A percentile compares a stretch with the other conserved stretches of the same genome.
Conservation (phyloP, 1,140 invertebrate species). For the Anastrepha obliqua region DNA sequence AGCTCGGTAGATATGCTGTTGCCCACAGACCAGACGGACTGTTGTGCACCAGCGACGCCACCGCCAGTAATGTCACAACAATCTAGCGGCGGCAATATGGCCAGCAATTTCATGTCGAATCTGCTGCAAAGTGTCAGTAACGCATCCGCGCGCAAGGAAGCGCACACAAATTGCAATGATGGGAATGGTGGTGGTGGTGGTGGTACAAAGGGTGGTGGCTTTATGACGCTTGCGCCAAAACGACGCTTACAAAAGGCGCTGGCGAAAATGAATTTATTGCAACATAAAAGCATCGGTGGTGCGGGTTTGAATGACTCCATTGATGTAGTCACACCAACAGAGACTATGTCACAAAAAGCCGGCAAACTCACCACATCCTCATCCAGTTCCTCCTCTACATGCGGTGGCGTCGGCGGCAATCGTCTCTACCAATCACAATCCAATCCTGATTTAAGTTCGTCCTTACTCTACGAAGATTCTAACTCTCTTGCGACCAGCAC, state of each 20-base stretch:
- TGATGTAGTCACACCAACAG: slow-evolving; percentile 64
- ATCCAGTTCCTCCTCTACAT: slow-evolving; percentile 52
- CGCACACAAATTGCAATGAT: slow-evolving; percentile 66
- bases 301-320: slow-evolving; percentile 65
- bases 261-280: slow-evolving; percentile 92
- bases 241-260: slow-evolving; percentile 90
- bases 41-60: slow-evolving; percentile 62
- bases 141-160: slow-evolving; percentile 78
- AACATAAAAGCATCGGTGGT: slow-evolving; percentile 83
- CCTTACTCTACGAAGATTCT: slow-evolving; percentile 83
- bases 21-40: slow-evolving; percentile 65
- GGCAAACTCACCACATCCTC: slow-evolving; percentile 3
- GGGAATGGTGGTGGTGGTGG: slow-evolving; percentile 60
- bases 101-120: slow-evolving; percentile 70
- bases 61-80: slow-evolving; percentile 60
- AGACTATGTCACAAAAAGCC: slow-evolving; percentile 41
- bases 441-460: slow-evolving; percentile 91
- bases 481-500: slow-evolving; percentile 40
- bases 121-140: slow-evolving; percentile 67
- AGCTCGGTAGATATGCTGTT: slow-evolving; percentile 71
- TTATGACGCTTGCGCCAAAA: slow-evolving; percentile 91
- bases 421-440: slow-evolving; percentile 89
- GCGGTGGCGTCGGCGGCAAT: slow-evolving; percentile 72
- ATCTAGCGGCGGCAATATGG: slow-evolving; percentile 61
- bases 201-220: slow-evolving; percentile 80